Evolutionary conservation across 92 coral and sea anemone genomes (phyloP), one percentile per base, ranked within the genome.

Genomic region (Umimayanthus kanabou): DNA sequence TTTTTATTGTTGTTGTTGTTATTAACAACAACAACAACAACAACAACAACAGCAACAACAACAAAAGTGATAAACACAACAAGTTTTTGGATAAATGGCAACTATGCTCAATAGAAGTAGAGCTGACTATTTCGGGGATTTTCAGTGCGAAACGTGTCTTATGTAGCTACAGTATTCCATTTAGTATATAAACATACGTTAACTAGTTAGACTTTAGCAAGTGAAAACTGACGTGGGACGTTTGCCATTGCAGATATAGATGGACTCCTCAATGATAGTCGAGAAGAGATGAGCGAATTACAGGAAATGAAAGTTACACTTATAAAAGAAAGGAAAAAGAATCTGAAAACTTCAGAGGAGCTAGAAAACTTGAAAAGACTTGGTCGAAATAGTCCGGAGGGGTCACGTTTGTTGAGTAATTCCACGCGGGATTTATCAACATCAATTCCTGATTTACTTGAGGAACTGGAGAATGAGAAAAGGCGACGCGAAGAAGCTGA

Each of bases 401-500:
- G 71, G n/a, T 9, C 65, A 26, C 65, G 43, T 25, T 53, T 49
- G 7, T 67, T 83, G 11, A 83, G 26, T 50, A 66, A 69, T 20
- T 43, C 49, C 42, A 77, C 47, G 28, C 78, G 45, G 64, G 87
- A 69, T 70, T 5, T 72, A 39, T 50, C 87, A 15, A 83, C 87
- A 16, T 72, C 87, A 20, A 83, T 83, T 69, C 40, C 76, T 13
- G 87, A 83, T 30, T 74, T 83, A 16, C 87, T 83, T 8, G 77
- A 83, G 69, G 87, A 83, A 39, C 69, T 83, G 29, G 87, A 70
- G 25, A 83, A 70, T 70, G 87, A 83, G 43, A 83, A 72, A 83
- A 83, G 40, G 42, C 65, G 40, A 47, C 87, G 87, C 28, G 87
- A 83, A 71, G 87, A 83, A 45, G 87, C 87, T 47, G 87, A 83